Evolutionary conservation across 53 echinoderm and acorn worm genomes (phyloP).

Genomic region (Astropecten irregularis): DNA sequence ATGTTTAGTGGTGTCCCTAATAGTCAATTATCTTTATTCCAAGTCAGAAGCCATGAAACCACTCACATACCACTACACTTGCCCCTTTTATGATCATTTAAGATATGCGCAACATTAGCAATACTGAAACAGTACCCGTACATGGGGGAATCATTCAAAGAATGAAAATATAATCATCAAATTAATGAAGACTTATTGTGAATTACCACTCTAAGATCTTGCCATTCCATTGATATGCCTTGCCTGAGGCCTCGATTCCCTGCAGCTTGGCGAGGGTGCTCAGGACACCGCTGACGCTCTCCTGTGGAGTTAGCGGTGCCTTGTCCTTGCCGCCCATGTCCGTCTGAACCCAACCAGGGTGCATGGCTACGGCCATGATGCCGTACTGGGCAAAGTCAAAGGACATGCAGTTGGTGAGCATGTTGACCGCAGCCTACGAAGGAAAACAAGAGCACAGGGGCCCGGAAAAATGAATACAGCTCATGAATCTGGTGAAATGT

Average conservation of each 20-base stretch:
- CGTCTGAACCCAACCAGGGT: conserved; percentile 79
- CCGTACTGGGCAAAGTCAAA: conserved; percentile 36
- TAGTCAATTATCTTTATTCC: too few relatives aligned
- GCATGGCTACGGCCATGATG: conserved; percentile 57
- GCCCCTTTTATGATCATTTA: too few relatives aligned
- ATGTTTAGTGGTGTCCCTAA: too few relatives aligned
- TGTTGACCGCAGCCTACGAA: conserved; percentile 72
- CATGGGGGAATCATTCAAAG: too few relatives aligned
- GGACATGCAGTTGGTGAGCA: conserved; percentile 68
- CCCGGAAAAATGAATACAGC: too few relatives aligned
- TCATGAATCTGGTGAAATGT: too few relatives aligned
- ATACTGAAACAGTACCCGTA: too few relatives aligned
- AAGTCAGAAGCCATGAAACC: too few relatives aligned
- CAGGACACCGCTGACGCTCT: conserved; percentile 48
- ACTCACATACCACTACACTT: too few relatives aligned
- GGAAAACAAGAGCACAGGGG: too few relatives aligned
- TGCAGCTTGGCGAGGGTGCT: conserved; percentile 14
- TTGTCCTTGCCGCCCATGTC: conserved; percentile 51
- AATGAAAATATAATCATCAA: not conserved
- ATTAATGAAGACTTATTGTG: too few relatives aligned
- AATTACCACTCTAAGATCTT: not conserved
- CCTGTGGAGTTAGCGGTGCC: conserved; percentile 26
- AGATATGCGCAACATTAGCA: too few relatives aligned
- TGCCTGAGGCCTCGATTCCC: conserved; percentile 1
- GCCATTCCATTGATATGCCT: not conserved